These are phyloP conservation scores for Syritta pipiens DNA, from an alignment of 2,888 invertebrate species.

Conservation along the genomic window DNA sequence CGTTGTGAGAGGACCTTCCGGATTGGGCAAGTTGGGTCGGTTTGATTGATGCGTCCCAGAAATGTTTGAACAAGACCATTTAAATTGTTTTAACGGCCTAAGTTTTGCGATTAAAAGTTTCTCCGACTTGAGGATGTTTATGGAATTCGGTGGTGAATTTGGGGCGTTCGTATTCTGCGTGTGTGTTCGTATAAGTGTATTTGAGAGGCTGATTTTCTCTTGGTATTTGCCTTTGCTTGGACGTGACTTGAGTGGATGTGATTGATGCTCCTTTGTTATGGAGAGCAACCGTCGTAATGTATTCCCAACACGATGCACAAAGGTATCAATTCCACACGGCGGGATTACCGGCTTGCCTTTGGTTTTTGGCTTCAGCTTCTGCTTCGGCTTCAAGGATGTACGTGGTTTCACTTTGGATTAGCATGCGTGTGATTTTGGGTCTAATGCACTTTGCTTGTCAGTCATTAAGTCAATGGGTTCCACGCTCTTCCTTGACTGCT, in stretches of 20 bases:
- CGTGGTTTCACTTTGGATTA: slow-evolving; percentile 4
- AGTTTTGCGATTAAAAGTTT: slow-evolving; percentile 64
- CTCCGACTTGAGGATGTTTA: slow-evolving; percentile 14
- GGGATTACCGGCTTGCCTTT: neutral
- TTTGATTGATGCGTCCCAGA: slow-evolving; percentile 53
- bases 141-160: slow-evolving; percentile 27
- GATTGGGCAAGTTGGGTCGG: slow-evolving; percentile 28
- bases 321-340: slow-evolving; percentile 37
- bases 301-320: slow-evolving; percentile 48
- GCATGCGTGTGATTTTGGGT: slow-evolving; percentile 8
- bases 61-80: slow-evolving; percentile 55
- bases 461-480: slow-evolving; percentile 30
- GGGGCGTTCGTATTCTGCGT: slow-evolving; percentile 2
- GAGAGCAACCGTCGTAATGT: slow-evolving; percentile 34
- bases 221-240: slow-evolving; percentile 37
- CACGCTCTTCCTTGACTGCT: neutral
- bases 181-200: slow-evolving; percentile 42
- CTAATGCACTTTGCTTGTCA: slow-evolving; percentile 47
- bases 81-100: slow-evolving; percentile 49
- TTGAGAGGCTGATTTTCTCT: no score
- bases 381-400: slow-evolving; percentile 16
- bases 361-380: slow-evolving; percentile 14
- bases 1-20: neutral
- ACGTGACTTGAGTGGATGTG: slow-evolving; percentile 50
- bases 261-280: slow-evolving; percentile 52